Percentiles rank a stretch among this genome's conserved stretches.
Evolutionary conservation across 2,888 invertebrate species (phyloP).

Genomic region (Pristionchus japonicus): DNA sequence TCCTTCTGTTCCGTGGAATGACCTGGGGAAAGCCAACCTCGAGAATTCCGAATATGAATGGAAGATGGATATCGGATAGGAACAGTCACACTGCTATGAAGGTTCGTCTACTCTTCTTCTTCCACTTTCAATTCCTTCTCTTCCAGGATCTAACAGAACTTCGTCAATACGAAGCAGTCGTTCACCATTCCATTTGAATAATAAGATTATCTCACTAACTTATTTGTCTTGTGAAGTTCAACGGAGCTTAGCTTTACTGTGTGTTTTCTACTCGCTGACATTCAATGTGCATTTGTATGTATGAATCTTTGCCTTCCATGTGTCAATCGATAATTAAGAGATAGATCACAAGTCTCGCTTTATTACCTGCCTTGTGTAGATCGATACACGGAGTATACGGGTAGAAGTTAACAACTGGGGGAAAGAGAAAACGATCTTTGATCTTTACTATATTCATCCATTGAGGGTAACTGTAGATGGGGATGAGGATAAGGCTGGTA

Average conservation of each 20-base stretch:
- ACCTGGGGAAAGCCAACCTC: conserved; percentile 74
- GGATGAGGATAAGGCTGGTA: neutral
- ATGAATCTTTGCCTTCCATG: neutral
- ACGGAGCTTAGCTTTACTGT: conserved; percentile 11
- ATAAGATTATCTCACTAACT: neutral
- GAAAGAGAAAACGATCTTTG: conserved; percentile 17
- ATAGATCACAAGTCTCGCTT: conserved; percentile 17
- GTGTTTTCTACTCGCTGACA: neutral
- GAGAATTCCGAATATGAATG: conserved; percentile 72
- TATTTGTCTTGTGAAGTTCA: conserved; percentile 1
- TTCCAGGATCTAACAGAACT: conserved; percentile 70
- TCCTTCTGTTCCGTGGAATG: conserved; percentile 70
- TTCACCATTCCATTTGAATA: conserved; percentile 70
- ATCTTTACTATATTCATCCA: conserved; percentile 30
- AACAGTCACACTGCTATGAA: conserved; percentile 75
- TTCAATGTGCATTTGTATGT: neutral
- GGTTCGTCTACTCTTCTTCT: neutral
- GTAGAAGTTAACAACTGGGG: conserved; percentile 29
- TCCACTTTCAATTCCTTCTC: neutral
- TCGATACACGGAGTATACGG: conserved; percentile 32
- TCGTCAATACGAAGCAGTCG: conserved; percentile 73
- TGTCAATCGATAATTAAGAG: neutral
- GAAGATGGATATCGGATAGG: conserved; percentile 72
- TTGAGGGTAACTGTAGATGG: neutral
- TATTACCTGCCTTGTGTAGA: conserved; percentile 30